Evolutionary conservation across 2,888 invertebrate species (phyloP).

Genomic region (Diarsia brunnea): DNA sequence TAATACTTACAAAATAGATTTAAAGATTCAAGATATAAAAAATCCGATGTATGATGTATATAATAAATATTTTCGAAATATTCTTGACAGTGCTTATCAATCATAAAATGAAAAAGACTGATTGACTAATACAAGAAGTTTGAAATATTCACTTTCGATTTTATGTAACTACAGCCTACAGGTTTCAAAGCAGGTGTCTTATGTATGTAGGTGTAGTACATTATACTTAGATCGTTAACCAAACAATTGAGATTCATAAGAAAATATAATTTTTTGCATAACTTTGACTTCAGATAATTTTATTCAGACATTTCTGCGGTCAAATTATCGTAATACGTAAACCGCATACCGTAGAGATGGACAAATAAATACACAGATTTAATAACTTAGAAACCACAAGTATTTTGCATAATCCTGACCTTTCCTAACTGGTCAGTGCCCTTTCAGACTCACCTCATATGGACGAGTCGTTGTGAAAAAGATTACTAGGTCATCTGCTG

Average conservation of each 20-base stretch:
- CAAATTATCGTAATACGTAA: not conserved
- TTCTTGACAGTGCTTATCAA: conserved; percentile 20
- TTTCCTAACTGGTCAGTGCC: conserved; percentile 67
- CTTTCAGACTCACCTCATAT: conserved; percentile 64
- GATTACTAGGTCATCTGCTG: conserved; percentile 66
- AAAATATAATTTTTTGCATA: not conserved
- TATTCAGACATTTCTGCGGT: not conserved
- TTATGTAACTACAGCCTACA: conserved; percentile 45
- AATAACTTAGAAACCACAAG: conserved; percentile 50
- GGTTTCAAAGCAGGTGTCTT: conserved; percentile 3
- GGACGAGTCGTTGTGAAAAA: conserved; percentile 53
- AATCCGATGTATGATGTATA: not conserved
- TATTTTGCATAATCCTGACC: conserved; percentile 64
- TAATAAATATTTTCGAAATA: not conserved
- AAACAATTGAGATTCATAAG: conserved; percentile 1
- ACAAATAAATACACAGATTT: conserved; percentile 26
- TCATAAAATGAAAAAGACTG: conserved; percentile 15
- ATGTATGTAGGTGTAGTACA: conserved; percentile 3
- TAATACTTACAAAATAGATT: not conserved
- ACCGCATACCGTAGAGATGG: conserved; percentile 1
- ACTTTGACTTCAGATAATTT: not conserved
- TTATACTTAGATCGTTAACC: conserved; percentile 9
- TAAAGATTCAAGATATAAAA: not conserved
- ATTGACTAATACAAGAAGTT: conserved; percentile 12
- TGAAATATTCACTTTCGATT: conserved; percentile 39